Base-by-base conservation (phyloP, 2,888 invertebrate species). In the Chymomyza fuscimana region DNA sequence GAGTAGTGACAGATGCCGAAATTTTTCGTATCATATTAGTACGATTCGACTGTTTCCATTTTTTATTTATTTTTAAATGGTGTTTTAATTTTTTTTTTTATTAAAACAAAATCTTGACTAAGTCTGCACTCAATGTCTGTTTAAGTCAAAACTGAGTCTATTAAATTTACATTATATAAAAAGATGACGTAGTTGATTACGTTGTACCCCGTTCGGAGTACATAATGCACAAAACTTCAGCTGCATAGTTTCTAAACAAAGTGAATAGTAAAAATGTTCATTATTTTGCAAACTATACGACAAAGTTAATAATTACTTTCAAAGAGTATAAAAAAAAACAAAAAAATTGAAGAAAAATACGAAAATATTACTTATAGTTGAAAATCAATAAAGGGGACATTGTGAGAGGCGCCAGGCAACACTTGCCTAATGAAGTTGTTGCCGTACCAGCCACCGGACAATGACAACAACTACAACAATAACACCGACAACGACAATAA, bases 401-500 rank as follows among this genome's bases (percentile, higher is more conserved):
- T 36, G 61, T 65, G 59, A n/a, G 32, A 61, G n/a, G 54, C 16
- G 54, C 54, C 22, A 25, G 9, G 6, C 19, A 25, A 66, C 77
- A 75, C 73, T 76, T 74, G 74, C 65, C 72, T 78, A 79, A 84
- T 84, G 74, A 84, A 70, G 61, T 40, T 58, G 29, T 64, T 64
- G 58, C 25, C 25, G 25, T 19, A 15, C 58, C 58, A 58, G 19
- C 52, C 52, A 19, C 52, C 52, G 15, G 58, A 25, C 58, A 54
- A 16, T 16, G 69, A 58, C 51, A 65, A 64, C 68, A 29, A 36
- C 51, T 63, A 63, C 25, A 72, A 51, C 51, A 65, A 58, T 15
- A 58, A 58, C 29, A 32, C 4, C 25, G 71, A 51, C 51, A 65
- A 59, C 25, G 46, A 58, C 16, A 51, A 54, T 51, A 66, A 71